Evolutionary conservation across 2,797 vertebrate genomes (phyloP), one percentile per base, ranked within the genome.

Genomic region (Propithecus perrieri): DNA sequence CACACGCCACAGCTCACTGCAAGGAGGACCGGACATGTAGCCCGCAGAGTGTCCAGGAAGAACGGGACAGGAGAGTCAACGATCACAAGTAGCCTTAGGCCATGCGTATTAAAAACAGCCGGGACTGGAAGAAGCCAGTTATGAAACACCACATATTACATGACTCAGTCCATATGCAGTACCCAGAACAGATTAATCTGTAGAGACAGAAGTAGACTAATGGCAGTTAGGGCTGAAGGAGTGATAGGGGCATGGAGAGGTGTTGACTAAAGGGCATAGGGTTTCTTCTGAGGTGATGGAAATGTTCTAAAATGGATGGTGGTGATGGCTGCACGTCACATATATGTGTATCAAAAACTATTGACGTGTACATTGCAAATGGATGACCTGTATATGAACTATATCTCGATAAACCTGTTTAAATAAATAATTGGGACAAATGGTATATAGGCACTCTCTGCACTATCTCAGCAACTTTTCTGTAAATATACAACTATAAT

Each of bases 1-100:
- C 76, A 85, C 0, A 0, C 50, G 15, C 5, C 72, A 94, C 26
- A 53, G 1, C 28, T 48, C 7, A 33, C 1, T 18, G 10, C 4
- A 46, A 50, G 8, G 24, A 8, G 55, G 26, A 18, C 43, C 2
- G 0, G 48, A 28, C n/a, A n/a, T 10, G 10, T 46, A 65, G 30
- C 26, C 41, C 18, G 14, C 48, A 57, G 26, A 35, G 30, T 18
- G 12, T 28, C 43, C 38, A 38, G 75, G 38, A 87, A 87, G 35
- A 86, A 35, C 2, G 13, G 11, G 7, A 38, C 14, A 53, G 12
- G 43, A 20, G 30, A 65, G 55, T 13, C 8, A 4, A 4, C 1
- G 8, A 46, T 20, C 18, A 1, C 17, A 65, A 57, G 13, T 46
- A 43, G 15, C 26, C 67, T 86, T 57, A 86, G 18, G 14, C 67